Evolutionary conservation across 2,797 vertebrate genomes (phyloP), one percentile per base, ranked within the genome.

Genomic region (Vultur gryphus): DNA sequence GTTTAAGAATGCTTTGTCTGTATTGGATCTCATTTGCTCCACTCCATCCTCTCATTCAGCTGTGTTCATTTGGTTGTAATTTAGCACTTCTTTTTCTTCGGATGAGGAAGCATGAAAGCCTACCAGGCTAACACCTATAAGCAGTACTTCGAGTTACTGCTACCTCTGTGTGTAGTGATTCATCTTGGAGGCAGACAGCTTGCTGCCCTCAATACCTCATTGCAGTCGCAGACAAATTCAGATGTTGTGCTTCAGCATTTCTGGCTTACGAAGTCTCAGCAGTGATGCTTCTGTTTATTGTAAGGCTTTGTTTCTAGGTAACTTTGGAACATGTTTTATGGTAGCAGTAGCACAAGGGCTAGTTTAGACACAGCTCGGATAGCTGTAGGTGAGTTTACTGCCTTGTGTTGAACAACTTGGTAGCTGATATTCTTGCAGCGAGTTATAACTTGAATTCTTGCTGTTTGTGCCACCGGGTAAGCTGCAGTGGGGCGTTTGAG

Each of bases 331-430:
- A 2, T 4, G 0, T 43, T 84, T 58, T 2, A 2, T 48, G 77
- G 58, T 17, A 24, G 79, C 77, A 7, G 69, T 2, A 64, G 77
- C 5, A 0, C 6, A 0, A n/a, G 69, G 77, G 77, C 93, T 2
- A 48, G 70, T 89, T 62, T 3, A 41, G 77, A 6, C 80, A 16
- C 49, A 9, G 87, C 8, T 0, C 2, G 0, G 65, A 3, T 25
- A 35, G 77, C 89, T 62, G 71, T 19, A 44, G 93, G 84, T 83
- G 88, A 67, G 26, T 69, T 72, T 39, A 18, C 52, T 70, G 82
- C 78, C 64, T 35, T 5, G 7, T 18, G 41, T 31, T 7, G 55
- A 91, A 1, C 37, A n/a, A 6, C 62, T 39, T 9, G 7, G 90
- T 19, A 29, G 88, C 81, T 73, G 96, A 25, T 41, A 12, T 6